Conservation (phyloP, 2,113 vertebrate genomes). For the Dicentrarchus labrax region DNA sequence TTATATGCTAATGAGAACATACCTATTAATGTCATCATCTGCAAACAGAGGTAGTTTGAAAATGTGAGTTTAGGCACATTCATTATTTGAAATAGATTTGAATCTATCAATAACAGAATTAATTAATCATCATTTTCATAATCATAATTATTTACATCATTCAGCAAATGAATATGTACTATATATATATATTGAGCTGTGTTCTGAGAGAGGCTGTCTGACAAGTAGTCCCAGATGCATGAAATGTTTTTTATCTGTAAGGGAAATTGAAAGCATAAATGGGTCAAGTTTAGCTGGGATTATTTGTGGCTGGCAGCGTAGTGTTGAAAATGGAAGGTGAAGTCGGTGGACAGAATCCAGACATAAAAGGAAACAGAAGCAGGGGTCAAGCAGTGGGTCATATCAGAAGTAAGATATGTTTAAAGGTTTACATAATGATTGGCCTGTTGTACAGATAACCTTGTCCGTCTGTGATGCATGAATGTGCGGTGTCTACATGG, state of each 20-base stretch:
- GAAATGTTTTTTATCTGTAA: slow-evolving; percentile 28
- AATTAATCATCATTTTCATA: no score
- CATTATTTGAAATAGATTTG: neutral
- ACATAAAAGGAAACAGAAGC: neutral
- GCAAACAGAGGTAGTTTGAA: slow-evolving; percentile 10
- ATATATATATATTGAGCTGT: neutral
- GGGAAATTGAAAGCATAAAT: slow-evolving; percentile 13
- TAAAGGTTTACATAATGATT: neutral
- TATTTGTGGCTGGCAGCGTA: slow-evolving; percentile 11
- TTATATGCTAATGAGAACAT: no score
- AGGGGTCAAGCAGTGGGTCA: neutral
- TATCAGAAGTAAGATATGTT: neutral
- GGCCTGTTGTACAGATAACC: neutral
- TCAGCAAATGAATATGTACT: no score
- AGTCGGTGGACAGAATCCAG: neutral
- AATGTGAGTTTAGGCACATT: neutral
- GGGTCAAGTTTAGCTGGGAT: slow-evolving; percentile 31
- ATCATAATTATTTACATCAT: neutral
- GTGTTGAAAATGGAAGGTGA: slow-evolving; percentile 18
- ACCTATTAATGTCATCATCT: slow-evolving; percentile 13
- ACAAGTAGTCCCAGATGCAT: slow-evolving; percentile 14
- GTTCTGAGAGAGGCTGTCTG: slow-evolving; percentile 9
- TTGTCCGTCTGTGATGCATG: neutral
- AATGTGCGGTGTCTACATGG: neutral
- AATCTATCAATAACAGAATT: neutral